Percentiles rank a stretch among this genome's conserved stretches.
Conservation (phyloP, 2,797 vertebrate genomes). For the Sebastes alutus region DNA sequence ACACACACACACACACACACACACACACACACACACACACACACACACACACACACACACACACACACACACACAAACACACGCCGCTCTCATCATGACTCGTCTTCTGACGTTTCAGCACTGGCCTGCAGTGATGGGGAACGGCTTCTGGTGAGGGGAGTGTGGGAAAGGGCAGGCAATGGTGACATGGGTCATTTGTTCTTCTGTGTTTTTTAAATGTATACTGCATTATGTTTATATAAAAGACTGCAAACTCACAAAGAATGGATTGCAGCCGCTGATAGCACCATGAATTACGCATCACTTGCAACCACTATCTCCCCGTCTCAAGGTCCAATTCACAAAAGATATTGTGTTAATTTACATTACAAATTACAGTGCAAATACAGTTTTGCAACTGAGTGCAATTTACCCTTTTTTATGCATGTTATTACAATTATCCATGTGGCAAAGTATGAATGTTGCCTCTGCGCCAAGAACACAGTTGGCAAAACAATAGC, state of each 20-base stretch:
- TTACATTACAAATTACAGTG: background rate
- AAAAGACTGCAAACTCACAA: background rate
- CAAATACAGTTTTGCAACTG: background rate
- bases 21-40: no score
- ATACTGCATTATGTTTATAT: background rate
- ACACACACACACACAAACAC: no score
- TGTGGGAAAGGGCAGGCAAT: background rate
- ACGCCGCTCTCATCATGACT: background rate
- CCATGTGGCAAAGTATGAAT: background rate
- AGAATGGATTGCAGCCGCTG: background rate
- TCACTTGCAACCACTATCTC: background rate
- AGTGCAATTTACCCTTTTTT: background rate
- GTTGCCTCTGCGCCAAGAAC: background rate
- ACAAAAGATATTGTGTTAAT: background rate
- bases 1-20: no score
- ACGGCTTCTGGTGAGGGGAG: background rate
- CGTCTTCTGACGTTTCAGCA: slow-evolving; percentile 5
- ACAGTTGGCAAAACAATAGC: background rate
- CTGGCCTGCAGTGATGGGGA: background rate
- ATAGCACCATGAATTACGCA: background rate
- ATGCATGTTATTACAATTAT: background rate
- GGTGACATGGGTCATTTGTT: background rate
- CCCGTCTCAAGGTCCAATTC: background rate
- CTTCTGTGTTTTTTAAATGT: background rate
- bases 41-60: no score